Base-by-base conservation (phyloP, 2,888 invertebrate genomes). In the Podabrus alpinus region DNA sequence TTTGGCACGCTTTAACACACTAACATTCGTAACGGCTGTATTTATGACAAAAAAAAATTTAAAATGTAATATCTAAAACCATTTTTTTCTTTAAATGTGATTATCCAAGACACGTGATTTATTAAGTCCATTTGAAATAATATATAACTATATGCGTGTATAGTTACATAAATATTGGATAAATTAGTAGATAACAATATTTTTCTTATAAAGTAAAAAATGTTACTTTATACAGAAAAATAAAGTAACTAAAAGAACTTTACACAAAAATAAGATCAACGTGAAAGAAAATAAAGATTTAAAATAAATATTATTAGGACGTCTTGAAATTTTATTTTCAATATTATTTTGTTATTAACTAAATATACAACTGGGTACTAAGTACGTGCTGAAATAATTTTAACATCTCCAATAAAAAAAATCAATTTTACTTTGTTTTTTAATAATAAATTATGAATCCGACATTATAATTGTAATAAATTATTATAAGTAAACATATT, bases 1-100 rank as follows among this genome's bases (percentile, higher is more conserved):
- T 74, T 74, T 74, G 71, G 68, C 71, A 74, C 71, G 71, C 71
- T 71, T 71, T 71, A 74, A 71, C 74, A 61, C 68, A 62, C 74
- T 74, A 74, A 74, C 74, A 74, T 74, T 74, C 68, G 68, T 74
- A 71, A 74, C 64, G 71, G 68, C 25, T 71, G 59, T 29, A 62
- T 64, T 25, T 71, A 68, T 74, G 74, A 74, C 71, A 74, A 45
- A 45, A 45, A n/a, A 45, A 45, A 45, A 45, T 45, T 45, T n/a
- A 45, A 45, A 45, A 45, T 45, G 45, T n/a, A 45, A 45, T 45
- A 45, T 45, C 45, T 45, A 45, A 45, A 45, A 45, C 45, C 45
- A 45, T 45, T 45, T 45, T n/a, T 45, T 45, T 45, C 45, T n/a
- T 45, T 45, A 45, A 45, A 45, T 45, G 45, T 45, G 45, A 45